These are phyloP conservation scores for Drosophila mettleri DNA, from an alignment of 2,888 invertebrate genomes.

Conservation along the genomic window DNA sequence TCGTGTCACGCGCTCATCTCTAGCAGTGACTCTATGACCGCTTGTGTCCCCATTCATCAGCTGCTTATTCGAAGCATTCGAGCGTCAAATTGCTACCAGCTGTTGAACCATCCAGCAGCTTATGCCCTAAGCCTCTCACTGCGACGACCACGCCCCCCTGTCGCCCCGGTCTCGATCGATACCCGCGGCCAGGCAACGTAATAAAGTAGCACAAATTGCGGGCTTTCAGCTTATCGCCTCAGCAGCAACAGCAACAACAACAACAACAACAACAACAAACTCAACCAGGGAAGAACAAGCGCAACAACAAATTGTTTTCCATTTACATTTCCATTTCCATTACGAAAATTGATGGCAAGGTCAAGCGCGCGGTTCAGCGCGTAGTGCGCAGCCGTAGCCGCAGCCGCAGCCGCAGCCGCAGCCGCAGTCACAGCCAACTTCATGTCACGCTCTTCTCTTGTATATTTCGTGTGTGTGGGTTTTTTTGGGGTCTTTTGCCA, in stretches of 20 bases:
- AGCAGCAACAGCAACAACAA: slow-evolving; percentile 3
- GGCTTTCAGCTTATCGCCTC: slow-evolving; percentile 70
- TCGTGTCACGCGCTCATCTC: not conserved
- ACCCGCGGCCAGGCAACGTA: slow-evolving; percentile 23
- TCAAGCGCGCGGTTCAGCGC: slow-evolving; percentile 68
- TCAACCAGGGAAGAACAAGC: slow-evolving; percentile 11
- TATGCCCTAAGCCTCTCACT: slow-evolving; percentile 1
- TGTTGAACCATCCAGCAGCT: slow-evolving; percentile 17
- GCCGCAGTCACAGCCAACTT: slow-evolving; percentile 67
- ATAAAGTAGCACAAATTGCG: slow-evolving; percentile 71
- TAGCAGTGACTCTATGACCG: not conserved
- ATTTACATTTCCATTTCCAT: slow-evolving; percentile 60
- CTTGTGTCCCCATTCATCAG: slow-evolving; percentile 18
- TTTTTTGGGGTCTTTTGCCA: slow-evolving; percentile 5
- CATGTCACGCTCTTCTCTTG: slow-evolving; percentile 9
- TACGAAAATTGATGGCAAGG: slow-evolving; percentile 80
- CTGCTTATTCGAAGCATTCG: slow-evolving; percentile 50
- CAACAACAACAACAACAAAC: slow-evolving; percentile 31
- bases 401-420: slow-evolving; percentile 73
- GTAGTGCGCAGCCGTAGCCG: slow-evolving; percentile 63
- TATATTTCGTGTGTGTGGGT: slow-evolving; percentile 6
- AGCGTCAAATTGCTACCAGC: slow-evolving; percentile 74
- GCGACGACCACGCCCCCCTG: not conserved
- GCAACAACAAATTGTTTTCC: slow-evolving; percentile 24
- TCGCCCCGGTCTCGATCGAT: not conserved